These are phyloP conservation scores for Folsomia candida DNA, from an alignment of 2,888 invertebrate species.

Conservation along the genomic window DNA sequence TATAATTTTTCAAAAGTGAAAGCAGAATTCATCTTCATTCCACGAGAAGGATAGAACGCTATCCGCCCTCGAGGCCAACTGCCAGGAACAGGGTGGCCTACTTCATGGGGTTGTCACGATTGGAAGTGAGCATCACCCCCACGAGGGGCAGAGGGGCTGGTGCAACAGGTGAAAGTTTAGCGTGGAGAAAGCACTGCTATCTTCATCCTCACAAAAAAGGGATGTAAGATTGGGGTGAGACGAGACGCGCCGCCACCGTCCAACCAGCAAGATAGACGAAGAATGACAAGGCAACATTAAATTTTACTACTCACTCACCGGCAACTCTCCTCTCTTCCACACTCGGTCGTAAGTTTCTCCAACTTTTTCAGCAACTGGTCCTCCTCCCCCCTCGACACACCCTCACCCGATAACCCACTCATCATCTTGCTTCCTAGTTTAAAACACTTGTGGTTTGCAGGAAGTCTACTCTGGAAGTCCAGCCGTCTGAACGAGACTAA, in stretches of 20 bases:
- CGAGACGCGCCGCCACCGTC: not conserved
- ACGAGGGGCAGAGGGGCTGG: not conserved
- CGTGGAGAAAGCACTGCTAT: not conserved
- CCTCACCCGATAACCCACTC: not conserved
- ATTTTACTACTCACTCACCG: not conserved
- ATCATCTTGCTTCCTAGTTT: not conserved
- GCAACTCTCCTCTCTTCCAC: conserved; percentile 7
- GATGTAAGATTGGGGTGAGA: not conserved
- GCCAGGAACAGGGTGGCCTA: no score
- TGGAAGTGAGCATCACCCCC: no score
- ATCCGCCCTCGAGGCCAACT: no score
- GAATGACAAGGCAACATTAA: not conserved
- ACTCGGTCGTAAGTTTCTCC: not conserved
- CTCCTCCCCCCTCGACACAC: not conserved
- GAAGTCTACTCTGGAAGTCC: not conserved
- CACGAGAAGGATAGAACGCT: no score
- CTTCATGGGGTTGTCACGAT: no score
- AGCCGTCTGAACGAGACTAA: not conserved
- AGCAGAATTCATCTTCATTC: no score
- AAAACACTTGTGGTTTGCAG: not conserved
- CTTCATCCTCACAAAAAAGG: not conserved
- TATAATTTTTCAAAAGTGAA: no score
- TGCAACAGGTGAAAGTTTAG: not conserved
- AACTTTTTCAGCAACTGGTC: not conserved
- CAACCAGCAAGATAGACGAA: not conserved